Evolutionary conservation across 1,140 invertebrate species (phyloP), one percentile per base, ranked within the genome.

Genomic region (Apis cerana): DNA sequence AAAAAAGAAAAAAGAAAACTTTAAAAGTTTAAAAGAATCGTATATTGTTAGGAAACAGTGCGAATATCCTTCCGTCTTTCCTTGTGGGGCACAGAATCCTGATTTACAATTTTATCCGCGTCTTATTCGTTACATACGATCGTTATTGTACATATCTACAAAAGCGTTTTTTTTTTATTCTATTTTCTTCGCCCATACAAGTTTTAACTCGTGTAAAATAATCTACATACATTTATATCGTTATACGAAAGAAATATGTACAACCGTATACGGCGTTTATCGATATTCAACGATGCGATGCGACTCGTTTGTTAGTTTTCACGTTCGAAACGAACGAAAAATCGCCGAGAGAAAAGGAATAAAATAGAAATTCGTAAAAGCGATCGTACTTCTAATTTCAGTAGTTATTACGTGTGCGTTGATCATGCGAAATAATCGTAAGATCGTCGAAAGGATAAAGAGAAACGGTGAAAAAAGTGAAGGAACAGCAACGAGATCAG

Each of bases 121-220:
- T n/a, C 61, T 59, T 19, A 48, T 48, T 43, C 54, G 75, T 82
- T 80, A 81, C 71, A 83, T 70, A 89, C 67, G 75, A 84, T 88
- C 74, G 65, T 83, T 62, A 92, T 91, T 74, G 89, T 93, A 92
- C 92, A 93, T 93, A 93, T 93, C 91, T 91, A 91, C 90, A 91
- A 83, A 90, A 79, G 81, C 88, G 89, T 89, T 84, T 81, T 88
- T 82, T 52, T 33, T 59, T 50, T 72, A 77, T 33, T 59, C 50
- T 72, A 77, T 83, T 75, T 69, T 58, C 27, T 72, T 61, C 61
- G 13, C 27, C 7, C 61, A 61, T 19, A 76, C 72, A 70, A 80
- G 27, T 87, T 56, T 54, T 67, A 23, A 52, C 19, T 67, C 64
- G 64, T 85, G 75, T 84, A 89, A 89, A 89, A 89, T 70, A 64